These are phyloP conservation scores for Hephaestus fuliginosus DNA, from an alignment of 2,797 vertebrate genomes.

Conservation along the genomic window DNA sequence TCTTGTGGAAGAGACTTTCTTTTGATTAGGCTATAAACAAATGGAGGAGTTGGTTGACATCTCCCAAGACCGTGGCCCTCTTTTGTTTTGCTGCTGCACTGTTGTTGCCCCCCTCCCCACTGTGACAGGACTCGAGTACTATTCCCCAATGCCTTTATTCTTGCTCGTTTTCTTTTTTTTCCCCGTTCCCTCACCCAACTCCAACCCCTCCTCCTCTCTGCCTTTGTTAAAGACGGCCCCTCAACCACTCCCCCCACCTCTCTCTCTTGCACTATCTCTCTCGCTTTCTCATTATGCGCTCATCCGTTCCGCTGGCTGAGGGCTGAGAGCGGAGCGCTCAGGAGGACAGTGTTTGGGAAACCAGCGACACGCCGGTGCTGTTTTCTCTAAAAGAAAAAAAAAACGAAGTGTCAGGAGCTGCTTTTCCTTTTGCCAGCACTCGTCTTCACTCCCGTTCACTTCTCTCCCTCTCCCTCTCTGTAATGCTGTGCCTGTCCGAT, in stretches of 20 bases:
- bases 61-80: slow-evolving; percentile 76
- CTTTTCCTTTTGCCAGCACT: slow-evolving; percentile 54
- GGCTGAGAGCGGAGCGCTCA: slow-evolving; percentile 76
- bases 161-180: slow-evolving; percentile 66
- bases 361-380: slow-evolving; percentile 58
- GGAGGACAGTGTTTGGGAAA: slow-evolving; percentile 71
- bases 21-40: slow-evolving; percentile 79
- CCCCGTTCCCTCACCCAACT: slow-evolving; percentile 62
- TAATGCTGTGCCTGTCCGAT: slow-evolving; percentile 45
- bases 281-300: slow-evolving; percentile 73
- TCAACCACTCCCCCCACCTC: slow-evolving; percentile 72
- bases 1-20: slow-evolving; percentile 67
- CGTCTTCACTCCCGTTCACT: slow-evolving; percentile 51
- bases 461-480: slow-evolving; percentile 32
- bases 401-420: slow-evolving; percentile 70
- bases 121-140: slow-evolving; percentile 78
- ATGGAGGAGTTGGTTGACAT: slow-evolving; percentile 80
- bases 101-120: slow-evolving; percentile 66
- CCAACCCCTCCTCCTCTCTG: slow-evolving; percentile 74
- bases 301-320: slow-evolving; percentile 80
- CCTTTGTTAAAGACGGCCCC: slow-evolving; percentile 86
- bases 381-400: slow-evolving; percentile 35
- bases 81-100: slow-evolving; percentile 81
- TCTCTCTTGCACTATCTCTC: slow-evolving; percentile 61
- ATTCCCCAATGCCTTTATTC: slow-evolving; percentile 85